Evolutionary conservation across 2,113 vertebrate genomes (phyloP).

Genomic region (Callorhinus ursinus): DNA sequence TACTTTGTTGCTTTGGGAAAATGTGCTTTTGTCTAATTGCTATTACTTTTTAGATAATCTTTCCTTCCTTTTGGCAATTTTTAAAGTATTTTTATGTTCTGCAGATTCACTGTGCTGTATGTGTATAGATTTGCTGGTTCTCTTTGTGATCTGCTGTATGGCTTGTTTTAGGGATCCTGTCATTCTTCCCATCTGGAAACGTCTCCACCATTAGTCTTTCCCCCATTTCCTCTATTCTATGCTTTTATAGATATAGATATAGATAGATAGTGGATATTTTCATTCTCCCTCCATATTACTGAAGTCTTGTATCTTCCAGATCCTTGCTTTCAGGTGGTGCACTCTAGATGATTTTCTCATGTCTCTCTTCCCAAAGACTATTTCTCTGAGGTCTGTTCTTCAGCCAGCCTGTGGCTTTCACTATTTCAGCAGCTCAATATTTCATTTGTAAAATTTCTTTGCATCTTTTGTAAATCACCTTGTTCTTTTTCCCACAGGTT

Average conservation of each 20-base stretch:
- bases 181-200: not conserved
- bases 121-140: not conserved
- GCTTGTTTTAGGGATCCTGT: not conserved
- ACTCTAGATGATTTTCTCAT: not conserved
- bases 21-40: slow-evolving; percentile 14
- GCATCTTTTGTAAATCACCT: not conserved
- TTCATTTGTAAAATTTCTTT: not conserved
- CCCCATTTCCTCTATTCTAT: not conserved
- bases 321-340: not conserved
- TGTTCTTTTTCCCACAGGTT: not conserved
- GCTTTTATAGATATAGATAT: not conserved
- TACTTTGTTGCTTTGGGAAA: not conserved
- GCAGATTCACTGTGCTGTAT: not conserved
- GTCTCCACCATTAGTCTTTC: not conserved
- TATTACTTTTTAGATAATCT: not conserved
- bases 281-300: not conserved
- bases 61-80: not conserved
- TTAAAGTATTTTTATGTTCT: not conserved
- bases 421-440: not conserved
- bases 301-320: not conserved
- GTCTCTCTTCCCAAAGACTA: not conserved
- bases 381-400: not conserved
- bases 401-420: not conserved
- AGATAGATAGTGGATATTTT: not conserved
- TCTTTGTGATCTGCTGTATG: not conserved